Base-by-base conservation (phyloP, 2,113 vertebrate species). In the Sorex fumeus region DNA sequence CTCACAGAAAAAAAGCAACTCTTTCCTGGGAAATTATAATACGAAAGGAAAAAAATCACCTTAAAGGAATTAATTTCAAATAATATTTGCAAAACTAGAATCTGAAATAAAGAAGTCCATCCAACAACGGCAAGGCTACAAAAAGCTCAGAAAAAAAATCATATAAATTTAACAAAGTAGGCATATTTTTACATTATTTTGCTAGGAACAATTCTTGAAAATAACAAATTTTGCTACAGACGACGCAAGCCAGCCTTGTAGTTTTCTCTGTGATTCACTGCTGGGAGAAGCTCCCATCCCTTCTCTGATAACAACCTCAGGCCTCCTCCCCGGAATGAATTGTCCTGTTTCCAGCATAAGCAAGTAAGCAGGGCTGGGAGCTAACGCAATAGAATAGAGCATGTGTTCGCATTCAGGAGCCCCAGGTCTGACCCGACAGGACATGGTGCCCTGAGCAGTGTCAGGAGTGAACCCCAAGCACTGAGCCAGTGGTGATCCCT, bases 31-130 rank as follows among this genome's bases (percentile, higher is more conserved):
- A 86, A 78, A 83, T 91, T 18, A 67, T 50, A 95, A 79, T 4
- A 16, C 50, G 78, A 71, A 78, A 88, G 47, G 43, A 8, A 84
- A 91, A 74, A 92, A 47, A 57, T 64, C 34, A 45, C 13, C 93
- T 77, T 91, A 62, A 94, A 91, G 27, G 4, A 76, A 84, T 87
- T 85, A 13, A 50, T 75, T 93, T 80, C 60, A 76, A 85, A 74
- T 78, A 75, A 25, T 74, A 87, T 69, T 66, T 91, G 40, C 30
- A 81, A 77, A 84, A 81, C 45, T 27, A 76, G 16, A 53, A 80
- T 64, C 28, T 77, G 18, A 87, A 95, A 78, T 87, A 40, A 74
- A 83, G 30, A 86, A 67, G 50, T 16, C 34, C 66, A 85, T 74
- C 30, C 28, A 76, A 80, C 57, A 80, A 78, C 0, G 72, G 6